Conservation (phyloP, 2,888 invertebrate genomes). For the Lasioglossum leucozonium region DNA sequence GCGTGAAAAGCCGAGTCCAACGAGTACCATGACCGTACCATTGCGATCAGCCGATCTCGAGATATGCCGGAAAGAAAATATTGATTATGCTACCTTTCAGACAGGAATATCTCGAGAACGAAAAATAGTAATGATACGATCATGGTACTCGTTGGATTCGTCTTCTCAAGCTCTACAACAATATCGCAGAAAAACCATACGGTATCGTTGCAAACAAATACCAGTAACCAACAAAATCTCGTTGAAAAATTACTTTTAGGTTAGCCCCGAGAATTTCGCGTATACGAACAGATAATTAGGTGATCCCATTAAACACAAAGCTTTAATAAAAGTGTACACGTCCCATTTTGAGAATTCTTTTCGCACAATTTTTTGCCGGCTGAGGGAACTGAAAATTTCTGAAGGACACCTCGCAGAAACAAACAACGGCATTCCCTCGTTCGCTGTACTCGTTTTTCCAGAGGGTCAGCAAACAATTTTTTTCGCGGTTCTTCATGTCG, state of each 20-base stretch:
- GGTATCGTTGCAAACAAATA: background rate
- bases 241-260: background rate
- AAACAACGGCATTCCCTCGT: background rate
- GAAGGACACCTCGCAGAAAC: background rate
- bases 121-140: background rate
- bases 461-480: background rate
- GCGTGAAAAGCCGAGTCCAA: background rate
- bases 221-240: background rate
- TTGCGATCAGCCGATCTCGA: background rate
- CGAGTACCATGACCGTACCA: background rate
- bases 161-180: background rate
- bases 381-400: background rate
- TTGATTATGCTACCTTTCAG: background rate
- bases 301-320: background rate
- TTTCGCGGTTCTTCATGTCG: background rate
- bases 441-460: background rate
- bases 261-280: background rate
- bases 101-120: background rate
- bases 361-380: background rate
- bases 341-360: background rate
- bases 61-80: background rate
- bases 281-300: background rate
- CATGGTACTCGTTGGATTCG: background rate
- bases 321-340: background rate
- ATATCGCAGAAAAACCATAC: background rate